Evolutionary conservation across 1,140 invertebrate species (phyloP), one percentile per base, ranked within the genome.

Genomic region (Anthonomus grandis): DNA sequence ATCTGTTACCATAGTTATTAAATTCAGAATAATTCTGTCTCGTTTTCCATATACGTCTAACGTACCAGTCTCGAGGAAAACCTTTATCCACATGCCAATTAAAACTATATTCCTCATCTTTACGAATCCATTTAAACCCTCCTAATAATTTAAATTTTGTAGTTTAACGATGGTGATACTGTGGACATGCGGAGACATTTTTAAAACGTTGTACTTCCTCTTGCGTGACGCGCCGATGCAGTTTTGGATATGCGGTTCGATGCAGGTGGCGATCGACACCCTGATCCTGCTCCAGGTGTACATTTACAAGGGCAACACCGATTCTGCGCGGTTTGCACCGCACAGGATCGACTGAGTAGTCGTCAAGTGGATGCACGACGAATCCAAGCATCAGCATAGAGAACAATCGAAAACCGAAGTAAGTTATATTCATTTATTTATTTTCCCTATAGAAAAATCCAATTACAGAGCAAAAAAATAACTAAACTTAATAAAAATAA

Each of bases 201-300:
- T 97, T 74, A 99, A 99, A 79, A 99, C 96, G 58, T 82, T 85
- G 46, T 99, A 99, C 74, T 99, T 98, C 76, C 80, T 98, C 54
- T 71, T 93, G 48, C 82, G 92, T 63, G 80, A 89, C 60, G 90
- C 93, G 9, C 96, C 97, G 0, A 76, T 89, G 23, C 97, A 99
- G 74, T 99, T 99, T 78, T 91, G 87, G 84, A 80, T 98, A 34
- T 99, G 97, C 78, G 95, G 95, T 52, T 81, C 83, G 61, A 79
- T 98, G 48, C 97, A 99, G 82, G 90, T 96, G 23, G 72, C 70
- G 50, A 70, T 79, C 50, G 78, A 79, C 61, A 57, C 79, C 34
- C 71, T 78, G 15, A 80, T 79, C 50, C 62, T 80, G 36, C 50
- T 79, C 47, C 77, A 85, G 78, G 83, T 85, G 37, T 84, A 80